Evolutionary conservation across 2,113 vertebrate species (phyloP), one percentile per base, ranked within the genome.

Genomic region (Hemiprocne comata): DNA sequence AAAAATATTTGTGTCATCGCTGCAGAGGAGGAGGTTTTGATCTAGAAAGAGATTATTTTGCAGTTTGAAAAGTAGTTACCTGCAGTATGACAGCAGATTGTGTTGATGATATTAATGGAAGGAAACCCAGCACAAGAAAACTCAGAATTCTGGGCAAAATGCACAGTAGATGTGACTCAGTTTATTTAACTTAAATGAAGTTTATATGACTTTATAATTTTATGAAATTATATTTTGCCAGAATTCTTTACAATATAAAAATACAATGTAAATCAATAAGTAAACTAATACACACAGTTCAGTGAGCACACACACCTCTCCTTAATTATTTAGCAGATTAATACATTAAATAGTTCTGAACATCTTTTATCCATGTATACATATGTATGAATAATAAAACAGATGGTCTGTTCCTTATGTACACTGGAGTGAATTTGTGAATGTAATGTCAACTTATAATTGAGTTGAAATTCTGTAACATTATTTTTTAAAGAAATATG

Each of bases 61-160:
- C 17, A 92, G 57, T 84, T 90, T 55, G 78, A 96, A 95, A 61
- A 91, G 12, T 55, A 94, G 67, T 85, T 94, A 93, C 42, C 55
- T 95, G 58, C 10, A 53, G 15, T 48, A 75, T 81, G 85, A 78
- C 51, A 94, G 44, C 64, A 96, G 71, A 87, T 80, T 94, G 13
- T 93, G n/a, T 36, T 96, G 54, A 62, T 94, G 31, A 85, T 55
- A 94, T 90, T 89, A 91, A 89, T 46, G 46, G 48, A 89, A 69
- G 67, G 61, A 90, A 72, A 82, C 5, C 16, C 28, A 86, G 9
- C 24, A 44, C 21, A 87, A 94, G 91, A 62, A 97, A 93, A 78
- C 67, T 69, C 23, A 66, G 71, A 95, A 53, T 2, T 18, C 21
- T 85, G 7, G 7, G 8, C 8, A 14, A 34, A 83, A 61, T 17